Evolutionary conservation across 2,888 invertebrate genomes (phyloP), one percentile per base, ranked within the genome.

Genomic region (Lissonota sp.): DNA sequence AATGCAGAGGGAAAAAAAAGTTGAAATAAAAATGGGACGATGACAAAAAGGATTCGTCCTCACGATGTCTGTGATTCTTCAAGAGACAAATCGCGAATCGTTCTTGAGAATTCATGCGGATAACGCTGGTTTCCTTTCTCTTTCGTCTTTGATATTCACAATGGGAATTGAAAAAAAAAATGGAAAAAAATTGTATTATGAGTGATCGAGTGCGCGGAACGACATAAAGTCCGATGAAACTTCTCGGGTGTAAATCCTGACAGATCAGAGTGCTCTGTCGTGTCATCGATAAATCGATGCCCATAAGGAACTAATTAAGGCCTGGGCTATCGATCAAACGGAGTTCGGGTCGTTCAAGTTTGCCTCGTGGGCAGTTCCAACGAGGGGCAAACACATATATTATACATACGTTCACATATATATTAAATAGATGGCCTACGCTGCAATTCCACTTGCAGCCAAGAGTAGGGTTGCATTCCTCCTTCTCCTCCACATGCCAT

Each of bases 231-330:
- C 44, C 53, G 7, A 10, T 10, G 46, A 42, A 37, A 63, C n/a
- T 69, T 69, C 69, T 51, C 46, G 69, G 49, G 53, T 26, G 26
- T 26, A 26, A 80, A 71, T 42, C 55, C 49, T 46, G 37, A n/a
- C 66, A 3, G 37, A 6, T 55, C 37, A 60, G 42, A 7, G 51
- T 40, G 46, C 40, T 12, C 44, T 53, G 44, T 53, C 44, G 44
- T 26, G 26, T 66, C 40, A n/a, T 44, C 62, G 81, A 75, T 71
- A 71, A 71, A 78, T 71, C 78, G 66, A 66, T 26, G 53, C 42
- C 55, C 62, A 74, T 75, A 46, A 71, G 74, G 55, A 78, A 81
- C 78, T 74, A 81, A 81, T 78, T 78, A 81, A 71, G 78, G 58
- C 63, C 39, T 55, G 66, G 77, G 14, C 26, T 66, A 78, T 81